Conservation (phyloP, 2,888 invertebrate species). For the Panzeria rudis region DNA sequence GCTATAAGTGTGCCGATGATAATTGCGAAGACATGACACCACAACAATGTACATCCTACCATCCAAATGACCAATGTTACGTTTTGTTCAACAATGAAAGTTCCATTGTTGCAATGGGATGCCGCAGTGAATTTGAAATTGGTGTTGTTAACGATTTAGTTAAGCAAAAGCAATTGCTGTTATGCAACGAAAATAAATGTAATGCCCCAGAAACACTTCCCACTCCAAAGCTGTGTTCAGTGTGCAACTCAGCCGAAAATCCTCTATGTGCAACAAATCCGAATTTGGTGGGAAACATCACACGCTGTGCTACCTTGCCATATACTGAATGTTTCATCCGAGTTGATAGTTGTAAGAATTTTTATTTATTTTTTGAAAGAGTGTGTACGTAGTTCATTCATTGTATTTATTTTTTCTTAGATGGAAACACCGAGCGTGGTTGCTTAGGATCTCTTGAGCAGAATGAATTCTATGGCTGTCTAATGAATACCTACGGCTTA, state of each 20-base stretch:
- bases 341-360: slow-evolving; percentile 75
- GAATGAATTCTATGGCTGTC: slow-evolving; percentile 76
- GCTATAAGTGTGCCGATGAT: slow-evolving; percentile 75
- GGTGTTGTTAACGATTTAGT: slow-evolving; percentile 75
- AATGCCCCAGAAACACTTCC: slow-evolving; percentile 74
- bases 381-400: not conserved
- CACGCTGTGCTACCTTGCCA: slow-evolving; percentile 76
- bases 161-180: slow-evolving; percentile 75
- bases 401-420: slow-evolving; percentile 54
- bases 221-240: slow-evolving; percentile 75
- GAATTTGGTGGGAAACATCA: slow-evolving; percentile 73
- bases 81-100: slow-evolving; percentile 74
- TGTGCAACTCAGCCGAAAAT: slow-evolving; percentile 77
- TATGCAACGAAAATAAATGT: slow-evolving; percentile 78
- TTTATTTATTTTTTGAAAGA: not conserved
- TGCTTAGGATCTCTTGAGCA: slow-evolving; percentile 76
- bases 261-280: slow-evolving; percentile 80
- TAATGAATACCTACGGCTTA: slow-evolving; percentile 73
- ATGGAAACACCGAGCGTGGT: slow-evolving; percentile 78
- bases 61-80: slow-evolving; percentile 78
- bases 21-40: slow-evolving; percentile 73
- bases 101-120: slow-evolving; percentile 77
- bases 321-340: slow-evolving; percentile 79
- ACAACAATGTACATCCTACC: slow-evolving; percentile 76
- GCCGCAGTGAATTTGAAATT: slow-evolving; percentile 79